Evolutionary conservation across 2,888 invertebrate genomes (phyloP).

Genomic region (Drosophila rubida): DNA sequence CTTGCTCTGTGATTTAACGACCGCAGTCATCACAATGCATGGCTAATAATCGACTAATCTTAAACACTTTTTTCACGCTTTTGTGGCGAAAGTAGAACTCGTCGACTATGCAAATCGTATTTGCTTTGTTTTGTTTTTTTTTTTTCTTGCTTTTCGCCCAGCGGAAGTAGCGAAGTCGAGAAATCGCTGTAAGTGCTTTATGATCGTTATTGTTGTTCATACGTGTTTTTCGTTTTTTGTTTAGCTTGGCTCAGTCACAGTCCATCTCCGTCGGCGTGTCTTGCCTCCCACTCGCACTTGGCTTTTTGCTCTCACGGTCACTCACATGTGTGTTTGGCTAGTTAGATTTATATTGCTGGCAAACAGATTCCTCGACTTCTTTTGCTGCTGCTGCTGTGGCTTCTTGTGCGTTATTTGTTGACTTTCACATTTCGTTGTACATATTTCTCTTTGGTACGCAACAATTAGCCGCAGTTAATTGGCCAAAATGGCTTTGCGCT

Average conservation of each 20-base stretch:
- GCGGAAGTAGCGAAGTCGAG: conserved; percentile 66
- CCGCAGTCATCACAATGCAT: background rate
- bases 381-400: background rate
- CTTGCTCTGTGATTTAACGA: background rate
- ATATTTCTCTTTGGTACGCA: conserved; percentile 60
- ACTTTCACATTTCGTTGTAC: conserved; percentile 30
- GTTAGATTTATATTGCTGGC: background rate
- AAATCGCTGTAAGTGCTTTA: conserved; percentile 65
- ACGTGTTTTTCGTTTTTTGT: background rate
- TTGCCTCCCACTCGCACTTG: conserved; percentile 25
- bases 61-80: background rate
- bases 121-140: background rate
- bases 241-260: conserved; percentile 5
- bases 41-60: conserved; percentile 8
- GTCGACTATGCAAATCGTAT: conserved; percentile 58
- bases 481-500: conserved; percentile 75
- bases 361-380: conserved; percentile 9
- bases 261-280: conserved; percentile 4
- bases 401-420: conserved; percentile 20
- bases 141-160: conserved; percentile 24
- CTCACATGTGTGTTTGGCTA: conserved; percentile 6
- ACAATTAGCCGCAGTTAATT: conserved; percentile 78
- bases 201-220: conserved; percentile 32
- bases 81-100: conserved; percentile 75
- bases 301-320: conserved; percentile 10